Evolutionary conservation across 2,113 vertebrate genomes (phyloP), one percentile per base, ranked within the genome.

Genomic region (Saguinus imperator): DNA sequence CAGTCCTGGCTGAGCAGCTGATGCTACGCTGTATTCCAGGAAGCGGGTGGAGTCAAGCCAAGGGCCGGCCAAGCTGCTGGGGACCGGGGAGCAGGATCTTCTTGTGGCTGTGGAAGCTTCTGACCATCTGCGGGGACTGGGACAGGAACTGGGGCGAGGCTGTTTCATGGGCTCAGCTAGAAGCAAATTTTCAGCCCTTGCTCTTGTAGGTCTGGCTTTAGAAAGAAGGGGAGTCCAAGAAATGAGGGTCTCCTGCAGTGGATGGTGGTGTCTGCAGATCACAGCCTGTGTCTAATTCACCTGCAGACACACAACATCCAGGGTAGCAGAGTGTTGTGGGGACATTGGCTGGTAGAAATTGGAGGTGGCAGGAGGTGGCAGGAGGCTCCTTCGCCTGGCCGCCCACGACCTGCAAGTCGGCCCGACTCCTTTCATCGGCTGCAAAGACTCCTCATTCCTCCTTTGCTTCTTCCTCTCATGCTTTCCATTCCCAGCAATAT

Each of bases 371-470:
- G 48, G 68, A 66, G 64, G 29, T 35, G 3, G 21, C 1, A 3
- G 75, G 75, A 72, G 55, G 13, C 12, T 81, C 72, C 13, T 66
- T 18, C 45, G 37, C 18, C 7, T 23, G 40, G 40, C 61, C 23
- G 17, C 48, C 48, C 3, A 2, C 8, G 87, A 68, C 61, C 32
- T 32, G 40, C 9, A 1, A 57, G 27, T 64, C 12, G 29, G 12
- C 29, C 21, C 3, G 16, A 68, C 25, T 58, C 68, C 23, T 21
- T 29, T 16, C 0, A 0, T 1, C 29, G 32, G 61, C 57, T 0
- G 0, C 5, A 50, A 32, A 91, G 73, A 6, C 12, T 21, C 3
- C 12, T 21, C 18, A 1, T 9, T 75, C 13, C 73, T 81, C 48
- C 58, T 58, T 8, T 58, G 16, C 18, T 2, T 76, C 73, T 72